Base-by-base conservation (phyloP, 1,140 invertebrate genomes). In the Trichonephila clavata region DNA sequence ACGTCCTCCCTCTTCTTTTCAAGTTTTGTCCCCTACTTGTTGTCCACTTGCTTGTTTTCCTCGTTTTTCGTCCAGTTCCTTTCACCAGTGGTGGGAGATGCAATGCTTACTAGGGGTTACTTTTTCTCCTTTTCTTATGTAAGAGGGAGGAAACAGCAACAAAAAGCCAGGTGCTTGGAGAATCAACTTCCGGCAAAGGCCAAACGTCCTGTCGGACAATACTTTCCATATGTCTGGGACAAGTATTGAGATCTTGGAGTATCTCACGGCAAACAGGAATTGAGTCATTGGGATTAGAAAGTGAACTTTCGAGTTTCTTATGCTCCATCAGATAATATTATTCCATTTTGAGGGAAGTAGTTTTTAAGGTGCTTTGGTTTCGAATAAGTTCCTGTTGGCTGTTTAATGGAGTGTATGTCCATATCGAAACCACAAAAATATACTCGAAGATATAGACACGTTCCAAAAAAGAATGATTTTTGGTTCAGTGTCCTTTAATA, bases 241-340 rank as follows among this genome's bases (percentile, higher is more conserved):
- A 20, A 83, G 80, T 43, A 83, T 20, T 65, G 39, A 24, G 61
- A 13, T 43, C 14, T n/a, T 39, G 59, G n/a, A 90, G 68, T 88
- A 90, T 90, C 88, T 77, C 88, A 90, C 88, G 88, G 68, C 21
- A 90, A 90, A 90, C 88, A 77, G 88, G 88, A 90, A 90, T 90
- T 90, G 88, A 90, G 88, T 90, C 59, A n/a, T 90, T 43, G 18
- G 87, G 65, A 90, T 90, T 90, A 90, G 65, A 90, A 90, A 90
- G 68, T 90, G 65, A 90, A 90, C n/a, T 16, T 50, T 77, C 43
- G 68, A 60, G 80, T 59, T 90, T 20, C 24, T 80, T 90, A 43
- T 27, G 43, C 68, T 16, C 5, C 18, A 43, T n/a, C 32, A 27
- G 43, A 18, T 80, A 20, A 13, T 77, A 32, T 77, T 39, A 24